phyloP scores from a whole-genome alignment of 2,888 invertebrate genomes.

The Drosophila putrida region DNA sequence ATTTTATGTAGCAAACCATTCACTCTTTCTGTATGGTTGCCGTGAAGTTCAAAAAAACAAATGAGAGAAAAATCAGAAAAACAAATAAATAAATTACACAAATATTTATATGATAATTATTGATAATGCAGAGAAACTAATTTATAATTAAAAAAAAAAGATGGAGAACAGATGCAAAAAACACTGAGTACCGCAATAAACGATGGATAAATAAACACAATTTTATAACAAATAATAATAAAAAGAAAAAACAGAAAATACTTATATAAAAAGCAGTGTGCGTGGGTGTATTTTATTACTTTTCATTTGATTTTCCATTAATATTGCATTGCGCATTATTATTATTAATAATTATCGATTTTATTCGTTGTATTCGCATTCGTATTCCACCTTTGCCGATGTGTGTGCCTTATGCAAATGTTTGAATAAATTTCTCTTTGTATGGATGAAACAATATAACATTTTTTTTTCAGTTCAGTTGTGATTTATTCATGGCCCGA shows the following conservation, averaged over 20 bases:
- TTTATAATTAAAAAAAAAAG: constrained; percentile 36
- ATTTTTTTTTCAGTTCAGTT: constrained; percentile 49
- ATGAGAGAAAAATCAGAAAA: constrained; percentile 36
- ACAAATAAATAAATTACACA: constrained; percentile 65
- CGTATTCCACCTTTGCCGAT: constrained; percentile 54
- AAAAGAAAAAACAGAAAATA: constrained; percentile 46
- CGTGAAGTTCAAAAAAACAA: constrained; percentile 40
- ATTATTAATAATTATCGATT: constrained; percentile 62
- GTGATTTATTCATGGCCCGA: constrained; percentile 69
- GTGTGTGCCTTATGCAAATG: constrained; percentile 67
- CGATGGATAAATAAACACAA: constrained; percentile 34
- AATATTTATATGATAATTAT: constrained; percentile 77
- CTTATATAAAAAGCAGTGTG: constrained; percentile 72
- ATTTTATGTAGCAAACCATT: constrained; percentile 51
- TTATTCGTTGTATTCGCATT: constrained; percentile 61
- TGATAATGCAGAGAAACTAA: constrained; percentile 68
- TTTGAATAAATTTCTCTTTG: constrained; percentile 71
- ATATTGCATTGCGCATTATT: constrained; percentile 76
- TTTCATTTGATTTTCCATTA: constrained; percentile 70
- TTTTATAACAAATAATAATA: constrained; percentile 61
- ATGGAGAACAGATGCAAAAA: constrained; percentile 22
- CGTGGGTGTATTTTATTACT: constrained; percentile 51
- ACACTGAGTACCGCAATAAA: constrained; percentile 42
- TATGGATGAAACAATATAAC: constrained; percentile 69
- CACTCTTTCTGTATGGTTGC: constrained; percentile 50